phyloP scores from a whole-genome alignment of 2,888 invertebrate genomes.

The Sympetrum striolatum region DNA sequence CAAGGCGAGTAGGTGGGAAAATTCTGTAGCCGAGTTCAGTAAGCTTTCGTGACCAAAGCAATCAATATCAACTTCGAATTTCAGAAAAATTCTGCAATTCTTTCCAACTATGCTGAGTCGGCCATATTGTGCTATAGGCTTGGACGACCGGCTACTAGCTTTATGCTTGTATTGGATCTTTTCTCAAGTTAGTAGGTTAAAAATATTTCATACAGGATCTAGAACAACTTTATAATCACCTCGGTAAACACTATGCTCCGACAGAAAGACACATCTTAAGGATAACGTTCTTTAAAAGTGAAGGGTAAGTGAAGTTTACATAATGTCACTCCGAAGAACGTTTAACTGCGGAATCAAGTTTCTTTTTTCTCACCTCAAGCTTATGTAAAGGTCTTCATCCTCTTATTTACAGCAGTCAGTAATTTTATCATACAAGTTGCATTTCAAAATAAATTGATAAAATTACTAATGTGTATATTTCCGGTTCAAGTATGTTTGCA shows the following conservation, averaged over 20 bases:
- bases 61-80: constrained; percentile 37
- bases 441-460: neutral
- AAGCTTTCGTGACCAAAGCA: constrained; percentile 9
- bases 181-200: neutral
- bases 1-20: neutral
- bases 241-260: neutral
- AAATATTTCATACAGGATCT: neutral
- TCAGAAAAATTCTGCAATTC: constrained; percentile 38
- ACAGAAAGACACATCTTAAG: neutral
- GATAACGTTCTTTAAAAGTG: neutral
- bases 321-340: constrained; percentile 37
- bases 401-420: neutral
- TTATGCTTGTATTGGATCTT: neutral
- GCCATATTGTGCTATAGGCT: constrained; percentile 29
- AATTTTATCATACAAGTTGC: neutral
- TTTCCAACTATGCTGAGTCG: constrained; percentile 21
- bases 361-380: constrained; percentile 27
- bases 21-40: constrained; percentile 1
- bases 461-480: constrained; percentile 1
- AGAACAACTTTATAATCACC: constrained; percentile 5
- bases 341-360: constrained; percentile 34
- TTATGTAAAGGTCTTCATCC: constrained; percentile 17
- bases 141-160: constrained; percentile 34
- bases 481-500: constrained; percentile 27
- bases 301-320: neutral